Base-by-base conservation (phyloP, 2,113 vertebrate genomes). In the Regulus satrapa region DNA sequence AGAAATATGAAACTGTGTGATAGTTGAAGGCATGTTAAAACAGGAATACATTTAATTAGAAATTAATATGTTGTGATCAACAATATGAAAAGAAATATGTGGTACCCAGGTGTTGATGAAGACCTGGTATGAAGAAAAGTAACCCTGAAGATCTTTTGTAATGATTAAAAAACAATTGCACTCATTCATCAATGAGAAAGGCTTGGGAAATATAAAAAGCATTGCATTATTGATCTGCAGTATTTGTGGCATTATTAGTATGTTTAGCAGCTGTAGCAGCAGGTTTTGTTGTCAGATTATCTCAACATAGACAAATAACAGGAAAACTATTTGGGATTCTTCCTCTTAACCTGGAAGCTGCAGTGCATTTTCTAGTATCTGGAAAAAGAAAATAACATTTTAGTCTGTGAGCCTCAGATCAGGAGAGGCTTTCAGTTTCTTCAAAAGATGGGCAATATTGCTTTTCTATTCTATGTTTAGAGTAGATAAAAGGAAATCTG, bases 141-240 rank as follows among this genome's bases (percentile, higher is more conserved):
- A 89, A 76, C 29, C 40, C 74, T 36, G 43, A 87, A 89, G 62
- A 85, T 68, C n/a, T 61, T 79, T 32, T 66, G 61, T 73, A 90
- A 80, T 48, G 87, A 91, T 88, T 67, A 52, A 66, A 83, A 91
- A 81, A 64, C 25, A 69, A 85, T 62, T 92, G 71, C 49, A 58
- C 43, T 89, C 77, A 87, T 92, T 96, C 74, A 73, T 95, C 78
- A 92, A 13, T 77, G 46, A 66, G 67, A 88, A 95, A 92, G 62
- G 34, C 89, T 72, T 79, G 45, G 71, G 79, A 96, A 93, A 89
- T 63, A 84, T 14, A 89, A 87, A 81, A 93, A 64, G 28, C 80
- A 46, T 68, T 71, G 86, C 55, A 32, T 61, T 88, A 94, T 84
- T 95, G 85, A 86, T 94, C 66, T 88, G 68, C 34, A 46, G 38